Evolutionary conservation across 2,113 vertebrate species (phyloP).

Genomic region (Bubo bubo): DNA sequence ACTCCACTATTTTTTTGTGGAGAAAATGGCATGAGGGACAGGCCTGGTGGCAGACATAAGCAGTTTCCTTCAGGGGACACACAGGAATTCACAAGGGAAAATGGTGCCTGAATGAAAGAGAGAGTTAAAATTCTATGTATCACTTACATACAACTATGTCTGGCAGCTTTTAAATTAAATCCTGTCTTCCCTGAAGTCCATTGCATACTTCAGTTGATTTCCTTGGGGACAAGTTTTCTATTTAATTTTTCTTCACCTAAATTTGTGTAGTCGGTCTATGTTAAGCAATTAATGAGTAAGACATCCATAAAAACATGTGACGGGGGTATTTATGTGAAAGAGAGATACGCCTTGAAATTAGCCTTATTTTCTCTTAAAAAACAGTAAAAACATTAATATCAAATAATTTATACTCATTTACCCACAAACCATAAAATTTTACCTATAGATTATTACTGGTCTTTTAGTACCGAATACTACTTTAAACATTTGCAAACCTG

Average conservation of each 20-base stretch:
- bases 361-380: background rate
- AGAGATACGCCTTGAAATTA: background rate
- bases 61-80: background rate
- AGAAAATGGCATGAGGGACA: background rate
- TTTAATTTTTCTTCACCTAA: background rate
- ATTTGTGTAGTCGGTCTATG: background rate
- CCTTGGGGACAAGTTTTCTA: background rate
- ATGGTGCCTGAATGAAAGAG: background rate
- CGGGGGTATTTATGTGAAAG: background rate
- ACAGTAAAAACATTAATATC: background rate
- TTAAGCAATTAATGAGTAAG: background rate
- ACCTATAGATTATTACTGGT: background rate
- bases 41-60: background rate
- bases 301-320: background rate
- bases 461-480: background rate
- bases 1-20: background rate
- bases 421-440: background rate
- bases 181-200: background rate
- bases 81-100: background rate
- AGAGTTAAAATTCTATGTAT: background rate
- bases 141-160: background rate
- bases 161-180: background rate
- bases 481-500: background rate
- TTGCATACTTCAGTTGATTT: background rate
- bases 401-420: fast-evolving